Percentiles rank a stretch among this genome's conserved stretches.
These are phyloP conservation scores for Lithobates sylvaticus DNA, from an alignment of 2,797 vertebrate genomes.

Conservation along the genomic window DNA sequence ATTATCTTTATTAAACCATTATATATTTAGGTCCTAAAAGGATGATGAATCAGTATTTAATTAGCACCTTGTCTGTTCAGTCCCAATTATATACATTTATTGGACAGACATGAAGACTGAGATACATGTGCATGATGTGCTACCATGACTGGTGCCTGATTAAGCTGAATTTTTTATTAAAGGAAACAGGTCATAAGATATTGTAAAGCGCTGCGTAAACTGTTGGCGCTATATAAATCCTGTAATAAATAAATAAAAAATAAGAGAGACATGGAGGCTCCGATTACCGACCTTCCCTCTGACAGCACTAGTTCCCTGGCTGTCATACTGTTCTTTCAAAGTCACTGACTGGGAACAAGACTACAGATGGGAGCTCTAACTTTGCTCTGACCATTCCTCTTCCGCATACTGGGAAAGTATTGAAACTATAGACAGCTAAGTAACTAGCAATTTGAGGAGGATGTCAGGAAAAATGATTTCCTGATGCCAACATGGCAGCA, in stretches of 20 bases:
- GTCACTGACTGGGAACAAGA: background rate
- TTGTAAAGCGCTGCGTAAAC: no score
- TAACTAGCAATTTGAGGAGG: no score
- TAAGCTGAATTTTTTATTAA: background rate
- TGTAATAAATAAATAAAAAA: no score
- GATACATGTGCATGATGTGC: background rate
- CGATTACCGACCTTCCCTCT: background rate
- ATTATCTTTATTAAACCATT: background rate
- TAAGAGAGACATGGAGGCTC: no score
- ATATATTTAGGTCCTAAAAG: background rate
- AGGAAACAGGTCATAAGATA: background rate
- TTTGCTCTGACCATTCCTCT: no score
- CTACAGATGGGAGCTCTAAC: no score
- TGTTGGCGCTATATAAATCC: no score
- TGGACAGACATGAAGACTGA: no score
- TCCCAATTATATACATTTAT: background rate
- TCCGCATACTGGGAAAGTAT: no score
- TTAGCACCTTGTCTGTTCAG: background rate
- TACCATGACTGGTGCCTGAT: background rate
- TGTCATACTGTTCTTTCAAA: background rate
- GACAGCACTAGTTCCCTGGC: background rate
- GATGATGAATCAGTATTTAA: background rate
- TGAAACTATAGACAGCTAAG: no score
- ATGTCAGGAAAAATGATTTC: no score
- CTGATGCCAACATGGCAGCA: no score